These are phyloP conservation scores for Cheilosia vulpina DNA, from an alignment of 2,888 invertebrate species.

Conservation along the genomic window DNA sequence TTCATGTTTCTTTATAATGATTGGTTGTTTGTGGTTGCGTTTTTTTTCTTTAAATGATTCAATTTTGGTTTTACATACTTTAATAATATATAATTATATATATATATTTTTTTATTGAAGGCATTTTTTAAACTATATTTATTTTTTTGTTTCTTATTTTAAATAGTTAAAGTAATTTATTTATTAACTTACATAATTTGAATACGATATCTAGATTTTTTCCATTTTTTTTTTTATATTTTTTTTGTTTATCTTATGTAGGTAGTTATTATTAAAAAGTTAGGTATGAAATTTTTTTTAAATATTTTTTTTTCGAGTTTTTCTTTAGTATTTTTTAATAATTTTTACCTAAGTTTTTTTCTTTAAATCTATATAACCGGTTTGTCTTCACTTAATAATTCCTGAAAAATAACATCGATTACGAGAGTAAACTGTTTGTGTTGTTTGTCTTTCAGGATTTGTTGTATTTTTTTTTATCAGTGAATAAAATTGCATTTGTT, in stretches of 20 bases:
- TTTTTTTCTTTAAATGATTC: slow-evolving; percentile 70
- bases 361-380: slow-evolving; percentile 67
- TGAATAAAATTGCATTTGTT: slow-evolving; percentile 72
- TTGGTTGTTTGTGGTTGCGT: slow-evolving; percentile 59
- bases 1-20: slow-evolving; percentile 61
- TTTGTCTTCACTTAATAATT: slow-evolving; percentile 47
- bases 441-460: slow-evolving; percentile 54
- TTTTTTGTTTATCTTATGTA: slow-evolving; percentile 62
- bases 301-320: slow-evolving; percentile 75
- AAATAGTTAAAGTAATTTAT: slow-evolving; percentile 71
- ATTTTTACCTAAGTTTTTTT: slow-evolving; percentile 70
- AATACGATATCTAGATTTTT: slow-evolving; percentile 75
- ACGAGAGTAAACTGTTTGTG: slow-evolving; percentile 68
- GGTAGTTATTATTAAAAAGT: slow-evolving; percentile 73
- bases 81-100: slow-evolving; percentile 67
- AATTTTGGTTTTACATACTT: slow-evolving; percentile 58
- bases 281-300: slow-evolving; percentile 76
- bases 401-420: slow-evolving; percentile 65
- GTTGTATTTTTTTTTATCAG: slow-evolving; percentile 56
- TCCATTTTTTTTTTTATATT: slow-evolving; percentile 58
- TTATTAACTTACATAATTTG: slow-evolving; percentile 74
- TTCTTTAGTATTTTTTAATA: slow-evolving; percentile 62
- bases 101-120: slow-evolving; percentile 64
- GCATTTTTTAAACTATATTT: slow-evolving; percentile 76
- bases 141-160: slow-evolving; percentile 75